Percentiles rank a stretch among this genome's conserved stretches.
Conservation (phyloP, 2,797 vertebrate genomes). For the Pampus argenteus region DNA sequence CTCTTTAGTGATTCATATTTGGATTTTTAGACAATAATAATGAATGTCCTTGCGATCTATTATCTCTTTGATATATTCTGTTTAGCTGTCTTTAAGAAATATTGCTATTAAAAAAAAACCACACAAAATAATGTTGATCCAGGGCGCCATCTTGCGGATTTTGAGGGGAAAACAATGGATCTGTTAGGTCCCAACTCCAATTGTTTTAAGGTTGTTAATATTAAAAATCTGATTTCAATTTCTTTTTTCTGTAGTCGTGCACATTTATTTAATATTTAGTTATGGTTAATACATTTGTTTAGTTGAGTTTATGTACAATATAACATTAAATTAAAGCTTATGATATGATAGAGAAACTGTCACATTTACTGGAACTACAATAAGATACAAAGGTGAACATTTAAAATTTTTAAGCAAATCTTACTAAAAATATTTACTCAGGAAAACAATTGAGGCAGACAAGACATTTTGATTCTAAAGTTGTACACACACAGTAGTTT, state of each 20-base stretch:
- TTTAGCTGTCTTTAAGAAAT: neutral
- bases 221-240: neutral
- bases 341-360: neutral
- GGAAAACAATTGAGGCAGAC: neutral
- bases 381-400: neutral
- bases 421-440: neutral
- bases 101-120: neutral
- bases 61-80: neutral
- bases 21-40: neutral
- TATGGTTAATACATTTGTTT: neutral
- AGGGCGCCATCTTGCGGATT: conserved; percentile 61
- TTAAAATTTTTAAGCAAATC: neutral
- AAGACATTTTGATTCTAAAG: neutral
- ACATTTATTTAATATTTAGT: neutral
- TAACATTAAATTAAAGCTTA: neutral
- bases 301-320: neutral
- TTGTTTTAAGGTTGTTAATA: neutral
- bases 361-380: neutral
- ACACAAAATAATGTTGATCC: conserved; percentile 9
- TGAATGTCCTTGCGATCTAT: neutral
- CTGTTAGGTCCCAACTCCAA: neutral
- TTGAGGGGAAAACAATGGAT: neutral
- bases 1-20: neutral
- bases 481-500: neutral
- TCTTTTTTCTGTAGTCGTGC: neutral